Percentiles rank a stretch among this genome's conserved stretches.
Conservation (phyloP, 2,113 vertebrate species). For the Hypomesus transpacificus region DNA sequence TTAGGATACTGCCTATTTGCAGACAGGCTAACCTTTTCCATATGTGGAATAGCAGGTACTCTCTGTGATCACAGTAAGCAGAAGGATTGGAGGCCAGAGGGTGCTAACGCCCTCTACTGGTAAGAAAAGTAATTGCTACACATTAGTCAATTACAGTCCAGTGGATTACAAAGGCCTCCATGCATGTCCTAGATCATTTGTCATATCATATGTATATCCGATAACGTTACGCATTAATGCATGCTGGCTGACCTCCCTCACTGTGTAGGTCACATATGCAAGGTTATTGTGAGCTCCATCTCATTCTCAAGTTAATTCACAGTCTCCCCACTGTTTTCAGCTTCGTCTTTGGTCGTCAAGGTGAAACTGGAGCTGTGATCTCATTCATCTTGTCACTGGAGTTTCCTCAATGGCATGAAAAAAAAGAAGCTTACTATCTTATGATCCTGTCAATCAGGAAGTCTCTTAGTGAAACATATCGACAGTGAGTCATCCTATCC, state of each 20-base stretch:
- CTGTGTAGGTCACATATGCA: too few relatives aligned
- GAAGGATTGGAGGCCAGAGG: too few relatives aligned
- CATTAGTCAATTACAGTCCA: background rate
- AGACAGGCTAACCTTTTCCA: too few relatives aligned
- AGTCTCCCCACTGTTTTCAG: background rate
- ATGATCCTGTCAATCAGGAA: too few relatives aligned
- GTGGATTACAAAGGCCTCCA: background rate
- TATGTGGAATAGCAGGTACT: too few relatives aligned
- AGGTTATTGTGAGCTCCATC: background rate
- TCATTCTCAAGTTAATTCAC: background rate
- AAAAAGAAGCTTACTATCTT: too few relatives aligned
- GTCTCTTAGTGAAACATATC: background rate
- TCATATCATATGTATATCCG: background rate
- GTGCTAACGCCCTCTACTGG: background rate
- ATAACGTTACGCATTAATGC: background rate
- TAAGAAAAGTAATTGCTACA: background rate
- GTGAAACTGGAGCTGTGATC: background rate
- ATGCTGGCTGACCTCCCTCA: background rate
- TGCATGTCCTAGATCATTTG: too few relatives aligned
- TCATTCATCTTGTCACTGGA: background rate
- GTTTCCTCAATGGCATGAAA: too few relatives aligned
- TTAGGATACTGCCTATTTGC: too few relatives aligned
- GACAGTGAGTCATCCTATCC: background rate
- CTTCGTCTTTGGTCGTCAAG: background rate
- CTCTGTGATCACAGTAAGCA: too few relatives aligned